Conservation (phyloP, 2,797 vertebrate species). For the Apogon talboti region DNA sequence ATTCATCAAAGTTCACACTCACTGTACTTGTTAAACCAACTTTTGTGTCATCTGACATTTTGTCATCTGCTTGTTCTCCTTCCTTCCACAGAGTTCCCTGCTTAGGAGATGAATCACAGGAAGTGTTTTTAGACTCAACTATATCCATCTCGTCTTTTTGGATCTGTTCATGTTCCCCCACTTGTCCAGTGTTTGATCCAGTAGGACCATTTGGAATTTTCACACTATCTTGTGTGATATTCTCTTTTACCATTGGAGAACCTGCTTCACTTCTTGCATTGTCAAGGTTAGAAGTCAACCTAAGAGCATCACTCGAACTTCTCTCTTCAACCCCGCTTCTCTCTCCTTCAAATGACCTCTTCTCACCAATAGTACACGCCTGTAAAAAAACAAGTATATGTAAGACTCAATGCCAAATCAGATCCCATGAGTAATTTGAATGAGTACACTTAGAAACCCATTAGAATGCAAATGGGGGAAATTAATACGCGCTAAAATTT, state of each 20-base stretch:
- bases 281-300: constrained; percentile 63
- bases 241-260: constrained; percentile 44
- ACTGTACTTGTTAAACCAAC: constrained; percentile 46
- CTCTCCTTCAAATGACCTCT: constrained; percentile 78
- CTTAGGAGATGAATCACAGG: constrained; percentile 15
- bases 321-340: constrained; percentile 77
- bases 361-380: constrained; percentile 77
- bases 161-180: constrained; percentile 22
- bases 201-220: constrained; percentile 15
- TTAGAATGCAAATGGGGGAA: constrained; percentile 9
- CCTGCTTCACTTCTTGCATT: constrained; percentile 64
- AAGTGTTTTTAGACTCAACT: constrained; percentile 22
- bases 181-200: constrained; percentile 39
- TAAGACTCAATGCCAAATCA: constrained; percentile 77
- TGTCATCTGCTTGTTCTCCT: constrained; percentile 18
- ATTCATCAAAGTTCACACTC: constrained; percentile 36
- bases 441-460: constrained; percentile 36
- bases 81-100: constrained; percentile 33
- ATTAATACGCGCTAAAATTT: constrained; percentile 17
- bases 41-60: constrained; percentile 20
- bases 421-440: constrained; percentile 52
- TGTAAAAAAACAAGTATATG: constrained; percentile 83
- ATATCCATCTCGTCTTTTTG: constrained; percentile 16
- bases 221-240: constrained; percentile 39
- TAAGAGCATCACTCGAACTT: constrained; percentile 67